Evolutionary conservation across 64 coral and sea anemone species (phyloP).

Genomic region (Montipora foliosa): DNA sequence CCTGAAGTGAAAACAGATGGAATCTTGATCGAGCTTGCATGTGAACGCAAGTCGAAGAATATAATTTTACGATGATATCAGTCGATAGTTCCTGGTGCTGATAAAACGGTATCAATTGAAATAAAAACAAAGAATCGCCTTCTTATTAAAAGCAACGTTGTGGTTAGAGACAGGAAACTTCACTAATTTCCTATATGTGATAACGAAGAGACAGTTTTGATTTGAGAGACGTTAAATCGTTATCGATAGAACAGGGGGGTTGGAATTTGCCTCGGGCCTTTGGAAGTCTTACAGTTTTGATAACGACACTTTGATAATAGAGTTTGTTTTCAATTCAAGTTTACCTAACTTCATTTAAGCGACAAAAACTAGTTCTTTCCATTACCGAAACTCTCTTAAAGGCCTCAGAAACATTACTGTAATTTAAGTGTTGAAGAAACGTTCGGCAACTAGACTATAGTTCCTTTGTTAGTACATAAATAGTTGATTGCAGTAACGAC

Average conservation of each 20-base stretch:
- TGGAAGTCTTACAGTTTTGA: neutral
- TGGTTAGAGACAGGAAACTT: neutral
- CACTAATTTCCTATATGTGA: neutral
- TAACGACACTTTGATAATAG: neutral
- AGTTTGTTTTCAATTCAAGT: slow-evolving; percentile 18
- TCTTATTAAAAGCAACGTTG: neutral
- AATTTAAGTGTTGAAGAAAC: neutral
- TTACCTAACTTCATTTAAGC: neutral
- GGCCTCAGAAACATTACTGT: neutral
- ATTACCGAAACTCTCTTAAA: neutral
- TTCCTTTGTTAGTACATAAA: neutral
- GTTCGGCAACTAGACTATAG: neutral
- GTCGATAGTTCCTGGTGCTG: neutral
- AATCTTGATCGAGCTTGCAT: neutral
- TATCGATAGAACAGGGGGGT: neutral
- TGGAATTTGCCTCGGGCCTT: neutral
- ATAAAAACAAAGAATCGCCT: neutral
- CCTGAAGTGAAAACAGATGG: neutral
- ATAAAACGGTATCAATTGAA: neutral
- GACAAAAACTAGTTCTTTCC: neutral
- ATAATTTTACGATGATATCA: neutral
- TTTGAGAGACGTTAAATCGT: too few relatives aligned
- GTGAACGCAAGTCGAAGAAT: neutral
- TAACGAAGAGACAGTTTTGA: neutral
- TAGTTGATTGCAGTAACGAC: too few relatives aligned